phyloP scores from a whole-genome alignment of 2,113 vertebrate genomes.

The Ictidomys tridecemlineatus region DNA sequence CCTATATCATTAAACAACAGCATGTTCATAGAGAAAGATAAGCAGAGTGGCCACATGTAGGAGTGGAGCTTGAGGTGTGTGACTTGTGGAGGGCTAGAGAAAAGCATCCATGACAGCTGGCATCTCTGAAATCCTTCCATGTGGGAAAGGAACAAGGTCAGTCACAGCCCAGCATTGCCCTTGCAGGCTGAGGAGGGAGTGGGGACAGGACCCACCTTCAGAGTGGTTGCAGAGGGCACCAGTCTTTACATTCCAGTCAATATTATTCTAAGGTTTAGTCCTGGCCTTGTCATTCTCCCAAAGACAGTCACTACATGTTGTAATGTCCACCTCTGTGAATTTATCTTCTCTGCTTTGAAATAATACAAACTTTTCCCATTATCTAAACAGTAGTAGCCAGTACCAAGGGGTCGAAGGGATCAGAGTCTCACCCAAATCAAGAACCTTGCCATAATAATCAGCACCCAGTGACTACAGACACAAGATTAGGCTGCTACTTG shows the following conservation, averaged over 20 bases:
- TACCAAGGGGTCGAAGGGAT: fast-evolving
- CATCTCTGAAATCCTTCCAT: too few species aligned
- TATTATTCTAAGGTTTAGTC: fast-evolving
- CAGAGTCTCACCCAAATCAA: too few species aligned
- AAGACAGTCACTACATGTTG: fast-evolving
- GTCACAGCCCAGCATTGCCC: fast-evolving
- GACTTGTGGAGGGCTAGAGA: too few species aligned
- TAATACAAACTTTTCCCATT: fast-evolving
- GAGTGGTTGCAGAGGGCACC: fast-evolving
- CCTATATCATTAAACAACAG: slow-evolving; percentile 90
- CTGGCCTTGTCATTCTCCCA: fast-evolving
- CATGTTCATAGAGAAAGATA: slow-evolving; percentile 91
- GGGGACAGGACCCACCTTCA: fast-evolving
- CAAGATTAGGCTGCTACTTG: not conserved
- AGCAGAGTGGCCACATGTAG: slow-evolving; percentile 85
- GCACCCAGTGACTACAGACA: fast-evolving
- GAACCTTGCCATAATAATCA: not conserved
- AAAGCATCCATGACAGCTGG: too few species aligned
- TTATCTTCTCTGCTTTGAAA: not conserved
- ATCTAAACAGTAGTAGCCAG: fast-evolving
- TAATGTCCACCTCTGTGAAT: fast-evolving
- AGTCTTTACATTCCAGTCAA: too few species aligned
- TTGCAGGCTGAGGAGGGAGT: fast-evolving
- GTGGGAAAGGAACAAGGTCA: too few species aligned
- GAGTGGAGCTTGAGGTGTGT: not conserved